Evolutionary conservation across 2,888 invertebrate genomes (phyloP).

Genomic region (Cheilosia variabilis): DNA sequence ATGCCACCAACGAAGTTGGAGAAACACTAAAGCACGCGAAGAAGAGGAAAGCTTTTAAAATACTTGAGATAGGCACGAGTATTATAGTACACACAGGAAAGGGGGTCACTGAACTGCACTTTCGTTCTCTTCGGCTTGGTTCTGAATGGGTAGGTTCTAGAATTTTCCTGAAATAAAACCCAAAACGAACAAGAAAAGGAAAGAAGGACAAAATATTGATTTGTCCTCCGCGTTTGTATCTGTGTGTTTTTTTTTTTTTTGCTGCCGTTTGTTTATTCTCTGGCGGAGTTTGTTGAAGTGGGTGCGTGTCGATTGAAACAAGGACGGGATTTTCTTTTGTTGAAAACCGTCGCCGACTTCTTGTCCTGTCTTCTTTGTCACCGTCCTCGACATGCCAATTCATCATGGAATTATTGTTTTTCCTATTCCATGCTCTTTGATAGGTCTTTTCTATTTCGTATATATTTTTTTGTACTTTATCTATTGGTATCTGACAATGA

Average conservation of each 20-base stretch:
- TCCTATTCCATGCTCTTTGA: conserved; percentile 1
- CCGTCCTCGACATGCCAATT: conserved; percentile 16
- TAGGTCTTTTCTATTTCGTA: background rate
- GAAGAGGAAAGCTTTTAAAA: conserved; percentile 29
- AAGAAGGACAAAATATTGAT: conserved; percentile 67
- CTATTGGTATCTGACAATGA: conserved; percentile 32
- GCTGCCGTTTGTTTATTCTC: conserved; percentile 20
- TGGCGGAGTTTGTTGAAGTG: conserved; percentile 48
- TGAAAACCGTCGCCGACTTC: conserved; percentile 18
- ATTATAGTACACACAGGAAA: conserved; percentile 26
- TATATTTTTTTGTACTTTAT: conserved; percentile 3
- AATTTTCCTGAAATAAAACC: conserved; percentile 48
- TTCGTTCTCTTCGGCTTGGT: conserved; percentile 16
- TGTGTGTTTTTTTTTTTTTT: background rate
- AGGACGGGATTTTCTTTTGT: conserved; percentile 64
- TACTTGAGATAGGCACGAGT: conserved; percentile 26
- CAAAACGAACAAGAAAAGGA: conserved; percentile 33
- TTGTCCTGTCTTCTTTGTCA: conserved; percentile 7
- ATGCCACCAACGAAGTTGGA: conserved; percentile 9
- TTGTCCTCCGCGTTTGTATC: conserved; percentile 46
- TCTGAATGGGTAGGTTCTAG: conserved; percentile 13
- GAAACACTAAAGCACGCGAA: conserved; percentile 44
- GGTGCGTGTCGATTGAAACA: conserved; percentile 61
- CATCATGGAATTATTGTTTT: conserved; percentile 27
- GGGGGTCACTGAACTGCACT: conserved; percentile 67